Percentiles rank a stretch among this genome's conserved stretches.
These are phyloP conservation scores for Sander lucioperca DNA, from an alignment of 2,113 vertebrate genomes.

Conservation along the genomic window DNA sequence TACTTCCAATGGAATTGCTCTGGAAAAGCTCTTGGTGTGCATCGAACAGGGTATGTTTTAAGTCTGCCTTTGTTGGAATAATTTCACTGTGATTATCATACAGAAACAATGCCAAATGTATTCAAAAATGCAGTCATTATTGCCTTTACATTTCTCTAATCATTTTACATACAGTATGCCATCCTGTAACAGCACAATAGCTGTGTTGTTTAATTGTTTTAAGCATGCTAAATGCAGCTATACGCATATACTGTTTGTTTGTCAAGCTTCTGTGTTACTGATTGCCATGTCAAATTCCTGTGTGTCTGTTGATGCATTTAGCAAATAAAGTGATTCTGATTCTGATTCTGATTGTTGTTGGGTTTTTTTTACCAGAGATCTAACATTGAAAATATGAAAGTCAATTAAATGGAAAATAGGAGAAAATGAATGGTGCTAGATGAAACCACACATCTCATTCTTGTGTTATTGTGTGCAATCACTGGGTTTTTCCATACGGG, in stretches of 20 bases:
- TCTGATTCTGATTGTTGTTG: too few relatives aligned
- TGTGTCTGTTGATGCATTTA: too few relatives aligned
- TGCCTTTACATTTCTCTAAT: neutral
- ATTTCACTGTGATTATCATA: slow-evolving; percentile 24
- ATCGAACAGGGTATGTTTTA: slow-evolving; percentile 18
- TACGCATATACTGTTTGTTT: too few relatives aligned
- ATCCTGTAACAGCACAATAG: neutral
- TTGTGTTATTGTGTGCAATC: slow-evolving; percentile 32
- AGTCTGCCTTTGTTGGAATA: slow-evolving; percentile 34
- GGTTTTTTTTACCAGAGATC: neutral
- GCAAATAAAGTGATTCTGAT: too few relatives aligned
- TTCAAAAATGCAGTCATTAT: neutral
- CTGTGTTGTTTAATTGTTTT: neutral
- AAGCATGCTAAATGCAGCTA: too few relatives aligned
- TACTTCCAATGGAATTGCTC: neutral
- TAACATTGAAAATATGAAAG: slow-evolving; percentile 22
- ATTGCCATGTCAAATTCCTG: too few relatives aligned
- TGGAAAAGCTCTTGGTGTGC: slow-evolving; percentile 20
- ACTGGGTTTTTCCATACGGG: slow-evolving; percentile 38
- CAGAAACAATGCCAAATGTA: neutral
- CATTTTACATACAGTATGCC: neutral
- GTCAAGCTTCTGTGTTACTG: too few relatives aligned
- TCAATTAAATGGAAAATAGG: slow-evolving; percentile 28
- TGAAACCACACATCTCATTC: slow-evolving; percentile 47
- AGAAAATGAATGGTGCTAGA: slow-evolving; percentile 41